Evolutionary conservation across 1,140 invertebrate species (phyloP), one percentile per base, ranked within the genome.

Genomic region (Orchestia grillus): DNA sequence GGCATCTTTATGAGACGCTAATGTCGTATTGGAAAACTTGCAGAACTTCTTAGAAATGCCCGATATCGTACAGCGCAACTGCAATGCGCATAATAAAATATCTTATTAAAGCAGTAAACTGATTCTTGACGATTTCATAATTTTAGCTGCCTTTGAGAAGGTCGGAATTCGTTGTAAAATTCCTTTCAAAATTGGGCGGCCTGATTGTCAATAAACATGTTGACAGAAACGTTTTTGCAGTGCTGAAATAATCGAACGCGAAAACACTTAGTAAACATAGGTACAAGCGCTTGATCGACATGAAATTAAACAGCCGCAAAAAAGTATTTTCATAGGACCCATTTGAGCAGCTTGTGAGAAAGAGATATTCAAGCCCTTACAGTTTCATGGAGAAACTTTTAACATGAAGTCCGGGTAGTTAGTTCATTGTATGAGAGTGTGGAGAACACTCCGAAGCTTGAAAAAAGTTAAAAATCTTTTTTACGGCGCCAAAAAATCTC

Each of bases 41-140:
- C 43, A 44, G 88, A 90, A 44, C 88, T 90, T 90, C 88, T 90
- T 90, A 90, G 88, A 90, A 90, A 90, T 90, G 88, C 88, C 88
- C 88, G 88, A 90, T 90, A 44, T 41, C 88, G 88, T 44, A 90
- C 4, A 90, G 41, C 88, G 28, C 88, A 11, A 11, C 88, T 44
- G 43, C 43, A 90, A 11, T 90, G n/a, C 41, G 15, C 88, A 44
- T 36, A 90, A 87, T 41, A 87, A 90, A 90, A 19, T 42, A 43
- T 43, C 43, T 44, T 77, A 77, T 77, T 77, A 28, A 77, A 77
- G 62, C 36, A 77, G 1, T 77, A 77, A 77, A 36, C 62, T 77
- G 15, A 77, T 23, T 8, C 62, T 36, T 77, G 62, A 77, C 28
- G 62, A 77, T 77, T 77, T 77, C 36, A 77, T 15, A 77, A 15